phyloP scores from a whole-genome alignment of 2,797 vertebrate genomes.

The Eupleurogrammus muticus region DNA sequence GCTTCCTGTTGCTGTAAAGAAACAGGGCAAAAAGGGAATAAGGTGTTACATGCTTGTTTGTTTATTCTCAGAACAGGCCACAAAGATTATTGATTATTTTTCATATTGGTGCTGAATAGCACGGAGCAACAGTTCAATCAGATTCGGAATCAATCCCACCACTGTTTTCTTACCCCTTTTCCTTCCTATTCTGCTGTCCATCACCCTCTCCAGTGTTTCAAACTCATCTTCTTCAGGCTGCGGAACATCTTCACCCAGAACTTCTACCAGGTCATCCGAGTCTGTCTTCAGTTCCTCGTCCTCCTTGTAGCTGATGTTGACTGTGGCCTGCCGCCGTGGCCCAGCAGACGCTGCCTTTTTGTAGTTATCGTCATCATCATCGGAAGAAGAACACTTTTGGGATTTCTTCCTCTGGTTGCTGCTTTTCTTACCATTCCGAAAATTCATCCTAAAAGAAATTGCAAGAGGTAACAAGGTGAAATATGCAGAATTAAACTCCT shows the following conservation, averaged over 20 bases:
- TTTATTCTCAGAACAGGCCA: not conserved
- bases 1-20: conserved; percentile 89
- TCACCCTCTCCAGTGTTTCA: conserved; percentile 97
- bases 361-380: conserved; percentile 89
- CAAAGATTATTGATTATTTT: not conserved
- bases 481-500: not conserved
- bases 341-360: conserved; percentile 85
- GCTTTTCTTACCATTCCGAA: conserved; percentile 92
- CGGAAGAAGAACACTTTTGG: conserved; percentile 88
- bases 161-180: conserved; percentile 88
- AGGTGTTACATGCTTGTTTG: not conserved
- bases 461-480: not conserved
- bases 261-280: conserved; percentile 96
- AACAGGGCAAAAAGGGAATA: not conserved
- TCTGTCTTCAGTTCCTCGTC: conserved; percentile 98
- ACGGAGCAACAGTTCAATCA: not conserved
- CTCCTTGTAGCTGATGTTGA: conserved; percentile 98
- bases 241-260: conserved; percentile 96
- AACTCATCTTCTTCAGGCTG: conserved; percentile 97
- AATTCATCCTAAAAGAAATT: conserved; percentile 78
- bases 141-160: not conserved
- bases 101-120: not conserved
- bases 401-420: conserved; percentile 88
- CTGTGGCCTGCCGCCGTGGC: conserved; percentile 95
- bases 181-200: conserved; percentile 92